phyloP scores from a whole-genome alignment of 2,113 vertebrate genomes.

The Microtus pennsylvanicus region DNA sequence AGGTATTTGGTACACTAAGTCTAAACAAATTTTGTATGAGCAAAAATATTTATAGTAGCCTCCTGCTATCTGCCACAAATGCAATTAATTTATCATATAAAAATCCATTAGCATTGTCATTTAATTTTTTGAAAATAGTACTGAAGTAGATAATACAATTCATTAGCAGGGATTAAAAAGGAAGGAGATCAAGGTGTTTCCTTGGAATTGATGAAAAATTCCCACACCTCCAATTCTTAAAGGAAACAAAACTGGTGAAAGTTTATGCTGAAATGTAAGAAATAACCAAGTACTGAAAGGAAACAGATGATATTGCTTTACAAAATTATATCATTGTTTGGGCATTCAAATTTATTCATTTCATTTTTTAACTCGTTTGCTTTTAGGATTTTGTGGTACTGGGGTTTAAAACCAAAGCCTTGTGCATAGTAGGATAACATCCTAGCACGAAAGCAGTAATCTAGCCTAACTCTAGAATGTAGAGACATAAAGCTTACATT shows the following conservation, averaged over 20 bases:
- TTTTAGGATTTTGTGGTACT: not conserved
- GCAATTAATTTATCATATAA: conserved; percentile 73
- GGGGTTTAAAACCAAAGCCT: not conserved
- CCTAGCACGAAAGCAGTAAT: not conserved
- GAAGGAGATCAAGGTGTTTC: not conserved
- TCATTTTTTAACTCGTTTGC: not conserved
- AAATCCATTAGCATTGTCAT: conserved; percentile 69
- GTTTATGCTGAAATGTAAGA: not conserved
- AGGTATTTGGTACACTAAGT: conserved; percentile 71
- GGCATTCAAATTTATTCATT: not conserved
- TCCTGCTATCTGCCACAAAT: conserved; percentile 48
- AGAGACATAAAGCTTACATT: not conserved
- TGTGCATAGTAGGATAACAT: not conserved
- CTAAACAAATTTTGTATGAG: conserved; percentile 74
- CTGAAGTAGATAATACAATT: conserved; percentile 65
- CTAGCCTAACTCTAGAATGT: not conserved
- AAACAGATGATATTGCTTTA: not conserved
- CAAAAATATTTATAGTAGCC: conserved; percentile 71
- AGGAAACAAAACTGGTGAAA: not conserved
- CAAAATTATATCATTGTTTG: not conserved
- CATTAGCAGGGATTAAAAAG: conserved; percentile 25
- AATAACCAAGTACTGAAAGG: not conserved
- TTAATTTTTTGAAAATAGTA: conserved; percentile 57
- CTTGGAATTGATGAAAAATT: not conserved
- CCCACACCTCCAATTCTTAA: not conserved